A percentile compares a stretch with the other conserved stretches of the same genome.
Evolutionary conservation across 2,113 vertebrate species (phyloP).

Genomic region (Columbina picui): DNA sequence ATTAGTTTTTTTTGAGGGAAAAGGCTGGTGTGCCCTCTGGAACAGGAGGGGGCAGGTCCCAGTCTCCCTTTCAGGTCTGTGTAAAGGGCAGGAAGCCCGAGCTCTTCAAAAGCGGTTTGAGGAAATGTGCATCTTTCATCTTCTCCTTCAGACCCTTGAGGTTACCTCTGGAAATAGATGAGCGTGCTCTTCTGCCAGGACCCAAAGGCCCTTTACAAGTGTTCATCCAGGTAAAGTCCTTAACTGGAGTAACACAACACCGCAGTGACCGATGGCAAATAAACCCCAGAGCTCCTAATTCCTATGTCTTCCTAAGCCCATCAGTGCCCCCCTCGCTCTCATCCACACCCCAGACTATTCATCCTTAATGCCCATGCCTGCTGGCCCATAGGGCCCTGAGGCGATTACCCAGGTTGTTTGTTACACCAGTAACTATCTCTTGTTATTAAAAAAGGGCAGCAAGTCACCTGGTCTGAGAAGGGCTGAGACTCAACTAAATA

Average conservation of each 20-base stretch:
- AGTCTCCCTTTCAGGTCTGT: not conserved
- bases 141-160: not conserved
- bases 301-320: not conserved
- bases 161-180: not conserved
- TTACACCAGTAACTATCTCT: not conserved
- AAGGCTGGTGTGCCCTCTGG: not conserved
- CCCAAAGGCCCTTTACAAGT: not conserved
- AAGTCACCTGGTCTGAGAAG: not conserved
- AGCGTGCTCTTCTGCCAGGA: not conserved
- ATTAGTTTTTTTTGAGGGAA: not conserved
- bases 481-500: not conserved
- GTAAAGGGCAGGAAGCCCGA: not conserved
- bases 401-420: not conserved
- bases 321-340: not conserved
- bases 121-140: not conserved
- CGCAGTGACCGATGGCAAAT: rapidly evolving
- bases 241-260: not conserved
- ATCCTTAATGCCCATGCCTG: not conserved
- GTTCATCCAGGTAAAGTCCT: not conserved
- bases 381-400: rapidly evolving
- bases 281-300: not conserved
- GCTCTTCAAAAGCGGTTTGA: not conserved
- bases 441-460: not conserved
- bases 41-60: not conserved
- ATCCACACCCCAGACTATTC: not conserved